Percentiles rank a stretch among this genome's conserved stretches.
Conservation (phyloP, 2,797 vertebrate genomes). For the Falco rusticolus region DNA sequence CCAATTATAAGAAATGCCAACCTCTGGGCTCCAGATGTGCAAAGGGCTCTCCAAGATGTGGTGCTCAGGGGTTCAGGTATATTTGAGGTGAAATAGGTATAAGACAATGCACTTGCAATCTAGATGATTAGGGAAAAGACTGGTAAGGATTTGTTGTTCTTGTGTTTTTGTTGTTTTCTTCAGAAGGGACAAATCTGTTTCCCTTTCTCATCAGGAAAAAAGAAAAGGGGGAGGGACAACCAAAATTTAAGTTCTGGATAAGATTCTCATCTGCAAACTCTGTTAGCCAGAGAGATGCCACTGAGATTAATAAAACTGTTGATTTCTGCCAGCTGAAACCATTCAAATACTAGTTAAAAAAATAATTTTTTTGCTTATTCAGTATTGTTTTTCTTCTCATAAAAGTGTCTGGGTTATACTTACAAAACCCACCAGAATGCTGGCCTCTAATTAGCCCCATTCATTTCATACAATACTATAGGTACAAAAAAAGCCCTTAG, state of each 20-base stretch:
- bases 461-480: neutral
- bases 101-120: neutral
- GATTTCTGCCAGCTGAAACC: conserved; percentile 16
- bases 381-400: neutral
- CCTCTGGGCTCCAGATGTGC: neutral
- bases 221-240: neutral
- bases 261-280: neutral
- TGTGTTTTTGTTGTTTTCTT: neutral
- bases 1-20: neutral
- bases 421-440: neutral
- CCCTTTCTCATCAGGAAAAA: neutral
- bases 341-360: neutral
- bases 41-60: neutral
- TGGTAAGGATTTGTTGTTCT: neutral
- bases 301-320: neutral
- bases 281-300: neutral
- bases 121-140: neutral
- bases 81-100: neutral
- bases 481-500: neutral
- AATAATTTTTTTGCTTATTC: neutral
- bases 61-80: neutral
- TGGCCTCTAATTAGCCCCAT: neutral
- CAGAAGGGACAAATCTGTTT: neutral
- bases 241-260: neutral
- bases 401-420: neutral